phyloP scores from a whole-genome alignment of 2,888 invertebrate genomes.

The Amiota mariae region DNA sequence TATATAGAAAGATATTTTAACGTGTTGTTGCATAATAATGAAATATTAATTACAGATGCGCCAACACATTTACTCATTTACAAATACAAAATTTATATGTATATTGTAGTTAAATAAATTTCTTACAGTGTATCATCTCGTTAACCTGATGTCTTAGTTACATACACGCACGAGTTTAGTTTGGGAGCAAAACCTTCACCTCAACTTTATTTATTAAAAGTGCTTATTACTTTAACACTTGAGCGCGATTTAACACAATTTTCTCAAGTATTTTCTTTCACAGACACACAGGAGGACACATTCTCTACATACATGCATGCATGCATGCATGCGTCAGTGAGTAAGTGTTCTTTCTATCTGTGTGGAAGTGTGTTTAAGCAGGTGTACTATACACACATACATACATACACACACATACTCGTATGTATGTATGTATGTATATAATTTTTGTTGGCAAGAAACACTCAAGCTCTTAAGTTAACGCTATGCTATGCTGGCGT shows the following conservation, averaged over 20 bases:
- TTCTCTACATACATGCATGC: too few relatives aligned
- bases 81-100: too few relatives aligned
- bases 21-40: too few relatives aligned
- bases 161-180: background rate
- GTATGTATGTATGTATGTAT: too few relatives aligned
- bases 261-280: conserved; percentile 58
- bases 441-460: conserved; percentile 14
- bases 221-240: conserved; percentile 46
- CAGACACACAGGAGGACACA: background rate
- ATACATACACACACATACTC: too few relatives aligned
- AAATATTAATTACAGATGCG: too few relatives aligned
- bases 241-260: conserved; percentile 69
- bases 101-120: too few relatives aligned
- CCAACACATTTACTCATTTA: too few relatives aligned
- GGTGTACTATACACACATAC: too few relatives aligned
- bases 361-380: background rate
- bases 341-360: background rate
- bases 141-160: conserved; percentile 14
- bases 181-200: conserved; percentile 33
- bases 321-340: too few relatives aligned
- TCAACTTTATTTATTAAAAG: conserved; percentile 65
- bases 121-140: conserved; percentile 6
- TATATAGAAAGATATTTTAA: too few relatives aligned
- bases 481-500: background rate
- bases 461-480: conserved; percentile 20